Evolutionary conservation across 2,888 invertebrate species (phyloP).

Genomic region (Theretra japonica): DNA sequence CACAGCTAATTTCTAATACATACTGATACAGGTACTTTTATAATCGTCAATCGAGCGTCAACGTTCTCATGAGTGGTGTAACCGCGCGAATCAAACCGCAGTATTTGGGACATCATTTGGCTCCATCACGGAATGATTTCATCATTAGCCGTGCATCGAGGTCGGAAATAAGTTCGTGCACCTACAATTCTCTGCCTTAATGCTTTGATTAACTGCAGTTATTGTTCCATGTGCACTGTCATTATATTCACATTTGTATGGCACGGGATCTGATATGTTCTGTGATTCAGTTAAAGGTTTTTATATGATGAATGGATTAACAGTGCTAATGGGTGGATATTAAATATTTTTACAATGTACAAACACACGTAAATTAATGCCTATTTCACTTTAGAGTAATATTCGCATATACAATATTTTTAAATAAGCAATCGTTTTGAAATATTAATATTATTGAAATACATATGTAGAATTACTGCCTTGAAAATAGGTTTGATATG

Average conservation of each 20-base stretch:
- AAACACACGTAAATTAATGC: not conserved
- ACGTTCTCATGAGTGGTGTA: not conserved
- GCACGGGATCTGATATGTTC: not conserved
- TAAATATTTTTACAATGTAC: not conserved
- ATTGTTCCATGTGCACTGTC: not conserved
- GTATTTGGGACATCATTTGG: conserved; percentile 11
- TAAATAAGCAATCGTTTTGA: too few species aligned
- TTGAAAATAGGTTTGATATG: too few species aligned
- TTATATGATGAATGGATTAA: not conserved
- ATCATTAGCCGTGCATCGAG: not conserved
- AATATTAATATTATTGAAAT: too few species aligned
- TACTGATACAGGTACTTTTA: too few species aligned
- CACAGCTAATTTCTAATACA: too few species aligned
- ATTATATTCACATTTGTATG: not conserved
- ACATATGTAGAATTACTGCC: too few species aligned
- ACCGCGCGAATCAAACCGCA: conserved; percentile 14
- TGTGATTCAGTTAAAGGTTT: not conserved
- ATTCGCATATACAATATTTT: too few species aligned
- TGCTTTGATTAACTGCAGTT: conserved; percentile 7
- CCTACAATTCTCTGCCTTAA: conserved; percentile 10
- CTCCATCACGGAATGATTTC: not conserved
- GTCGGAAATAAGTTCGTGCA: conserved; percentile 25
- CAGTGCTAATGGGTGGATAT: not conserved
- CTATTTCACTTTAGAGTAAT: too few species aligned
- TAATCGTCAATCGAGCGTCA: not conserved